Conservation (phyloP, 2,113 vertebrate species). For the Bothrops jararaca region DNA sequence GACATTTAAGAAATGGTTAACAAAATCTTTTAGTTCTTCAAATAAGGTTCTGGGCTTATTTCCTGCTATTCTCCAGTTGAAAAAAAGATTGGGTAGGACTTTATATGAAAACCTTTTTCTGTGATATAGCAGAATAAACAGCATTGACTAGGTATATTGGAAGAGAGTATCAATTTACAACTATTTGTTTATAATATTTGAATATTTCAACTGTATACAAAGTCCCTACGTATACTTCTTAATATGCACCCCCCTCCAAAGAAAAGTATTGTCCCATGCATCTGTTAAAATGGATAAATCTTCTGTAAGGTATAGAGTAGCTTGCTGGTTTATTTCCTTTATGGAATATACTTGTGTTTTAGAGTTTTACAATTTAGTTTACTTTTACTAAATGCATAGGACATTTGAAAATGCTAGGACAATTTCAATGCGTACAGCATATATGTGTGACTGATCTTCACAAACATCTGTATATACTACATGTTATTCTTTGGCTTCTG, state of each 20-base stretch:
- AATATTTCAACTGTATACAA: background rate
- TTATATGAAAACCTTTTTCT: background rate
- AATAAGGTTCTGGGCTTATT: background rate
- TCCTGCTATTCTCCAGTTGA: background rate
- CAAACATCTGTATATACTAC: too few species aligned
- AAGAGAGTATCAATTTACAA: background rate
- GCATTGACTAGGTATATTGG: background rate
- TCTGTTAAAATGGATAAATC: background rate
- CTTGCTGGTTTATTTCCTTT: background rate
- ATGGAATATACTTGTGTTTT: background rate
- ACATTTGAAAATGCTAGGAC: background rate
- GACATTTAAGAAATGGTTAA: conserved; percentile 32
- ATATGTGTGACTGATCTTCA: too few species aligned
- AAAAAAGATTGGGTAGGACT: background rate
- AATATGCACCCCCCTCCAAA: background rate
- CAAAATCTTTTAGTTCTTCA: background rate
- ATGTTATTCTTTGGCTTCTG: background rate
- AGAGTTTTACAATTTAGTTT: background rate
- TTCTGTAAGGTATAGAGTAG: background rate
- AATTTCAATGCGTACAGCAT: background rate
- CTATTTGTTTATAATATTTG: background rate
- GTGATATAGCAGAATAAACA: background rate
- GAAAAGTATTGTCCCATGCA: background rate
- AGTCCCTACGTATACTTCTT: background rate
- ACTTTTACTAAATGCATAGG: background rate